Percentiles rank a stretch among this genome's conserved stretches.
phyloP scores from a whole-genome alignment of 1,140 invertebrate species.

The Bombus pyrosoma region DNA sequence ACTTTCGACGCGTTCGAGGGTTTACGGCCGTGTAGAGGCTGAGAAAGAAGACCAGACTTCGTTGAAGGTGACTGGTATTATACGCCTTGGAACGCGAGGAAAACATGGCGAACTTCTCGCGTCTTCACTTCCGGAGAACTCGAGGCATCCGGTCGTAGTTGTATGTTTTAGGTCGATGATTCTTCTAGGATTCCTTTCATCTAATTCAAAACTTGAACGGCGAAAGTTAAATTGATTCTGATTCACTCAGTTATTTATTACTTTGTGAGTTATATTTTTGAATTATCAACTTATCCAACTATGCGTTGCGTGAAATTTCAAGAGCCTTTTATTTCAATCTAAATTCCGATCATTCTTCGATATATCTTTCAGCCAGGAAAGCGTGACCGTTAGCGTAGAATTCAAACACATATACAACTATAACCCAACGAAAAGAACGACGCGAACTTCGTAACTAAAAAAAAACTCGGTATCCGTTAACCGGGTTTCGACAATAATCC shows the following conservation, averaged over 20 bases:
- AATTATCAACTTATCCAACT: too few species aligned
- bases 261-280: too few species aligned
- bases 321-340: too few species aligned
- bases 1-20: slow-evolving; percentile 50
- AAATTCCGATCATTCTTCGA: too few species aligned
- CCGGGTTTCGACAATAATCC: not conserved
- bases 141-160: not conserved
- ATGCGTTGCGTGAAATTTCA: not conserved
- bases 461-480: slow-evolving; percentile 8
- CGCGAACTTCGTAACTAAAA: not conserved
- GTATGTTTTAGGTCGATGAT: not conserved
- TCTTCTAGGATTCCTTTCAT: not conserved
- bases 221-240: too few species aligned
- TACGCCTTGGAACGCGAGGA: too few species aligned
- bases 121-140: not conserved
- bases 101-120: too few species aligned
- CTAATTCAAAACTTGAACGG: too few species aligned
- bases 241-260: too few species aligned
- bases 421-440: not conserved
- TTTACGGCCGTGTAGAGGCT: slow-evolving; percentile 44
- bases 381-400: not conserved
- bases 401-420: not conserved
- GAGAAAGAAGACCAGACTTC: slow-evolving; percentile 15
- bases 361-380: not conserved
- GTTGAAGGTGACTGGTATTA: not conserved